These are phyloP conservation scores for Tetragnatha versicolor DNA, from an alignment of 1,140 invertebrate genomes.

Conservation along the genomic window DNA sequence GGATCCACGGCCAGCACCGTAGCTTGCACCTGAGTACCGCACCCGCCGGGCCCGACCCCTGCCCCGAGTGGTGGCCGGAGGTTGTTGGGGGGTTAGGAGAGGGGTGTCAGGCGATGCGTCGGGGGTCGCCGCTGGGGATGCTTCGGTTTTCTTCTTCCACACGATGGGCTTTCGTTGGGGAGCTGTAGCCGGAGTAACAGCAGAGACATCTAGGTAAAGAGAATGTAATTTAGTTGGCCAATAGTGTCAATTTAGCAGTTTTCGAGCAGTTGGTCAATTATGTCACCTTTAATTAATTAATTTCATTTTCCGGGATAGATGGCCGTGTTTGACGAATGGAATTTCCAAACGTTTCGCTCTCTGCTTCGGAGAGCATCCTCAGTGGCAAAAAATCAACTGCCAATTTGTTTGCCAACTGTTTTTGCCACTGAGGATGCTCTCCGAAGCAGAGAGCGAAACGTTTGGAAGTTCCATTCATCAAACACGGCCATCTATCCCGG, in stretches of 20 bases:
- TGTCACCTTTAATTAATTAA: not conserved
- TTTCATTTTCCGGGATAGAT: not conserved
- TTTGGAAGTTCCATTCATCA: not conserved
- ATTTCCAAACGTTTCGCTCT: not conserved
- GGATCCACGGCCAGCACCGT: not conserved
- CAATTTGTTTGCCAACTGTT: not conserved
- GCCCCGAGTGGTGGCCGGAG: not conserved
- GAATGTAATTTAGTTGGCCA: not conserved
- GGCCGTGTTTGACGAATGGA: not conserved
- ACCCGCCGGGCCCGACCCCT: not conserved
- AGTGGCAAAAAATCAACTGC: not conserved
- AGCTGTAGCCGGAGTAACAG: not conserved
- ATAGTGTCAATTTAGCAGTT: not conserved
- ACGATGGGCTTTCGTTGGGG: constrained; percentile 24
- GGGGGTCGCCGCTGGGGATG: not conserved
- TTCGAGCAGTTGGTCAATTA: too few species aligned
- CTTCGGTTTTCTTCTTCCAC: not conserved
- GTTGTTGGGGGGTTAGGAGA: not conserved
- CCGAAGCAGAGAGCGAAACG: not conserved
- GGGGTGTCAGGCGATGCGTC: not conserved
- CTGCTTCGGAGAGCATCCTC: not conserved
- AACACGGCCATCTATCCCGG: not conserved
- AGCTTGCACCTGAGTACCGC: not conserved
- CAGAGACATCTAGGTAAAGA: not conserved
- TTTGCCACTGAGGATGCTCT: not conserved